Conservation (phyloP, 2,888 invertebrate genomes). For the Zygothrica quintamaculata region DNA sequence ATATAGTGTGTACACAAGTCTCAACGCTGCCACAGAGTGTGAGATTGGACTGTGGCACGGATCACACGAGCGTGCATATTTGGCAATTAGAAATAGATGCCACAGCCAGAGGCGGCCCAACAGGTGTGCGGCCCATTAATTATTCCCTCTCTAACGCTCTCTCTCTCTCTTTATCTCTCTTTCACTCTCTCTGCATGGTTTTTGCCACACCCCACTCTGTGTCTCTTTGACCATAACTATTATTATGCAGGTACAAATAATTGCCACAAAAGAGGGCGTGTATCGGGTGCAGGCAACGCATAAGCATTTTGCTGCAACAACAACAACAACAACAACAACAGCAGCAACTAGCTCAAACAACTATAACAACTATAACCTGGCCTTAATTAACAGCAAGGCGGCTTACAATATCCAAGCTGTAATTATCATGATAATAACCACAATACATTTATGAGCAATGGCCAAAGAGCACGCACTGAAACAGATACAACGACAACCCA, state of each 20-base stretch:
- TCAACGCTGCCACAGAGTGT: not conserved
- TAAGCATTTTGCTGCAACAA: conserved; percentile 54
- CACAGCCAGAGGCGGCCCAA: conserved; percentile 22
- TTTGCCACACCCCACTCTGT: too few relatives aligned
- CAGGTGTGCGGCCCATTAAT: conserved; percentile 53
- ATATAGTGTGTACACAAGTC: not conserved
- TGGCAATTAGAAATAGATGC: conserved; percentile 66
- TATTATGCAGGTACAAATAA: conserved; percentile 48
- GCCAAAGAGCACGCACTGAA: conserved; percentile 48
- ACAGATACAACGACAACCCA: not conserved
- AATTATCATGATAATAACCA: conserved; percentile 72
- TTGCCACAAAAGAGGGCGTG: conserved; percentile 38
- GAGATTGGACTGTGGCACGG: conserved; percentile 29
- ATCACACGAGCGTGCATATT: conserved; percentile 68
- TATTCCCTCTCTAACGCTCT: conserved; percentile 14
- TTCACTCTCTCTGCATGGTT: not conserved
- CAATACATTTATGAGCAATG: conserved; percentile 58
- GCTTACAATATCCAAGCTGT: conserved; percentile 42
- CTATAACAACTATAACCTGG: conserved; percentile 16
- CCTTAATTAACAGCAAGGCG: conserved; percentile 59
- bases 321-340: conserved; percentile 3
- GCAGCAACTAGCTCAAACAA: conserved; percentile 1
- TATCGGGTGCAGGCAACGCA: conserved; percentile 42
- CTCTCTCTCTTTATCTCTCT: not conserved
- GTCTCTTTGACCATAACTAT: too few relatives aligned